Percentiles rank a stretch among this genome's conserved stretches.
These are phyloP conservation scores for Anarhynchus alexandrinus DNA, from an alignment of 2,113 vertebrate species.

Conservation along the genomic window DNA sequence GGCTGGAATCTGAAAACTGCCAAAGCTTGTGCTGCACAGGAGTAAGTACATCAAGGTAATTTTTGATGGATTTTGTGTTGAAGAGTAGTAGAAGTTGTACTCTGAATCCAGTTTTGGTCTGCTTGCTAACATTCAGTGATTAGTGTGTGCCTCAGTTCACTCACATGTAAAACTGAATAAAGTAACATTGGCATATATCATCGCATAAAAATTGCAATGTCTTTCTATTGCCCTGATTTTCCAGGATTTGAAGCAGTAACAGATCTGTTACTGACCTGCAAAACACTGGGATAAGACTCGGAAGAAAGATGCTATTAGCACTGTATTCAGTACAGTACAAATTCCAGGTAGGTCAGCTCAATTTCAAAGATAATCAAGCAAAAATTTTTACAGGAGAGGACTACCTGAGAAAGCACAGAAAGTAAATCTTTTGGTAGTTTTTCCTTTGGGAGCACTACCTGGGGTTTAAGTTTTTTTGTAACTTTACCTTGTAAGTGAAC, in stretches of 20 bases:
- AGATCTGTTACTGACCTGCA: background rate
- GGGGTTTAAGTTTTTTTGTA: background rate
- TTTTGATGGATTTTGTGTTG: background rate
- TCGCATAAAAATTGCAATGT: background rate
- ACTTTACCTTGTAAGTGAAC: background rate
- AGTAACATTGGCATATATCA: background rate
- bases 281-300: background rate
- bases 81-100: background rate
- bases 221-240: background rate
- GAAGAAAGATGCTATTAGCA: background rate
- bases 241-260: background rate
- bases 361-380: background rate
- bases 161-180: background rate
- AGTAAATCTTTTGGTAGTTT: background rate
- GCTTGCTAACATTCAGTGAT: background rate
- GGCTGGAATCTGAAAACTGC: background rate
- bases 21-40: background rate
- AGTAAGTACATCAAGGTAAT: background rate
- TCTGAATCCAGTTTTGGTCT: background rate
- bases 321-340: background rate
- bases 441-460: background rate
- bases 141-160: background rate
- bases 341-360: background rate
- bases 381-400: background rate
- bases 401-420: background rate